These are phyloP conservation scores for Ophonus ardosiacus DNA, from an alignment of 2,888 invertebrate species.

Conservation along the genomic window DNA sequence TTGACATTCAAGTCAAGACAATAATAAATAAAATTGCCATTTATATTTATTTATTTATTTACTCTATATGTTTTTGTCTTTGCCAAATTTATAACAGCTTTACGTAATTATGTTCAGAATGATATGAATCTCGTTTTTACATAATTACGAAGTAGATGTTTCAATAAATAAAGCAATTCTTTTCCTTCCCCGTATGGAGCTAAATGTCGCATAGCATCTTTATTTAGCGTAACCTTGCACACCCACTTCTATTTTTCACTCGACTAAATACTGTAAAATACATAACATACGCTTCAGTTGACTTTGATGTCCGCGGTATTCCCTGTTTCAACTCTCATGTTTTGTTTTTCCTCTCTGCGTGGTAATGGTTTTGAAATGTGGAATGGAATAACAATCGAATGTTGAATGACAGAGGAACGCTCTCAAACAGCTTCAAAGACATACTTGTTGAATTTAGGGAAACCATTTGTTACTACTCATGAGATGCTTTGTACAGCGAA, in stretches of 20 bases:
- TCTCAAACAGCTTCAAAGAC: slow-evolving; percentile 23
- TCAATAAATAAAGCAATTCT: neutral
- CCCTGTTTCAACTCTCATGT: slow-evolving; percentile 15
- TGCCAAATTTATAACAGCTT: no score
- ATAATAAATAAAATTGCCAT: no score
- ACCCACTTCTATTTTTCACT: slow-evolving; percentile 52
- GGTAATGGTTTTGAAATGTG: slow-evolving; percentile 49
- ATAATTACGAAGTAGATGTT: neutral
- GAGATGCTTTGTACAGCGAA: neutral
- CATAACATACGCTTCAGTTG: slow-evolving; percentile 36
- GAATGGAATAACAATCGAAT: slow-evolving; percentile 49
- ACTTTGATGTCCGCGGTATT: slow-evolving; percentile 43
- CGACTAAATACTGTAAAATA: slow-evolving; percentile 35
- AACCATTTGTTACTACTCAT: neutral
- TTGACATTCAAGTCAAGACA: no score
- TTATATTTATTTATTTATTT: no score
- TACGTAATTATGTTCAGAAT: no score
- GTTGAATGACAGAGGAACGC: slow-evolving; percentile 24
- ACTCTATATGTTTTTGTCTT: no score
- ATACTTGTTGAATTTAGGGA: slow-evolving; percentile 22
- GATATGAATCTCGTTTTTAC: no score
- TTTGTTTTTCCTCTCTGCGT: slow-evolving; percentile 16
- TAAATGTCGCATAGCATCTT: slow-evolving; percentile 52
- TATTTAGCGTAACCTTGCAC: slow-evolving; percentile 46
- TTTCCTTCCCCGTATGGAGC: neutral